These are phyloP conservation scores for Chrosomus eos DNA, from an alignment of 2,797 vertebrate genomes.

Conservation along the genomic window DNA sequence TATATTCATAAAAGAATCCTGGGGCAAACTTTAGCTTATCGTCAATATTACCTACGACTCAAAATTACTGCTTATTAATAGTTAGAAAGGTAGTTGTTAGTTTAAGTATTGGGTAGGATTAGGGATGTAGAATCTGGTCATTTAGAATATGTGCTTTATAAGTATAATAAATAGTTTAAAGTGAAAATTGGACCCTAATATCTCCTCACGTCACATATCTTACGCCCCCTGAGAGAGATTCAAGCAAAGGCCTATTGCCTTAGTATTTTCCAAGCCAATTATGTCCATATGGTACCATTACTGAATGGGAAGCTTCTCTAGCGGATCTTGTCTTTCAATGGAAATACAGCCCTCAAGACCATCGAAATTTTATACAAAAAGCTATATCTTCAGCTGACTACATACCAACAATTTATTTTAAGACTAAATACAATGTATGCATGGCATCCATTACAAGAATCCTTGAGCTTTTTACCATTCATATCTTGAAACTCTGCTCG, in stretches of 20 bases:
- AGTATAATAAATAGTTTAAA: too few relatives aligned
- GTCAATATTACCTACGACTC: too few relatives aligned
- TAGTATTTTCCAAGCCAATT: conserved; percentile 18
- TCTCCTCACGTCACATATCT: background rate
- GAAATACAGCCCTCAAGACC: background rate
- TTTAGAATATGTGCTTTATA: too few relatives aligned
- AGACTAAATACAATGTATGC: background rate
- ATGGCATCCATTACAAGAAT: background rate
- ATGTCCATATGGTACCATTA: conserved; percentile 7
- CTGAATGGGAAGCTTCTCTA: conserved; percentile 4
- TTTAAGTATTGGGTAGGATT: too few relatives aligned
- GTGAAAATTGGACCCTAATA: background rate
- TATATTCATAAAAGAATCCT: background rate
- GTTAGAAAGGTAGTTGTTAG: too few relatives aligned
- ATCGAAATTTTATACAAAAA: background rate
- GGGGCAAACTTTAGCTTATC: too few relatives aligned
- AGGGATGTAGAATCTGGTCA: too few relatives aligned
- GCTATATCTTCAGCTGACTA: background rate
- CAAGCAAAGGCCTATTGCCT: background rate
- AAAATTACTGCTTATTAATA: too few relatives aligned
- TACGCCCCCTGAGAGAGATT: conserved; percentile 14
- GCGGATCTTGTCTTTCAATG: background rate
- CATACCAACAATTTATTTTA: background rate
- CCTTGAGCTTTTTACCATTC: background rate
- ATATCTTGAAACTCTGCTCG: conserved; percentile 5